Evolutionary conservation across 2,797 vertebrate species (phyloP).

Genomic region (Varecia variegata): DNA sequence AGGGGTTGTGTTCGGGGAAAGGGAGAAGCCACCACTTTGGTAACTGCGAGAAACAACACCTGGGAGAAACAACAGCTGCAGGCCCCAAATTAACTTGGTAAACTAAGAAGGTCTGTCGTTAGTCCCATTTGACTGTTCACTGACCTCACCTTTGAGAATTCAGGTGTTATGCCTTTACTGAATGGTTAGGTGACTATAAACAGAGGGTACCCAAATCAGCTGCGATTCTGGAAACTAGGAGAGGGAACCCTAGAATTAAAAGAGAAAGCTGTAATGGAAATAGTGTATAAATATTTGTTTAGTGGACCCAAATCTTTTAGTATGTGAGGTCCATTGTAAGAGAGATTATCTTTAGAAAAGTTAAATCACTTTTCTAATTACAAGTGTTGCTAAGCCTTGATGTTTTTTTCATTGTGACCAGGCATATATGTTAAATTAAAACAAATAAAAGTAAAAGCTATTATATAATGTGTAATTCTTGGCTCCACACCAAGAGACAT

Average conservation of each 20-base stretch:
- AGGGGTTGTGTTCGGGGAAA: neutral
- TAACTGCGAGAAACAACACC: too few relatives aligned
- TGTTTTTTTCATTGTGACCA: neutral
- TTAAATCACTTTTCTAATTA: constrained; percentile 1
- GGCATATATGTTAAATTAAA: neutral
- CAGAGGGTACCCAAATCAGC: neutral
- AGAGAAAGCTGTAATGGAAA: neutral
- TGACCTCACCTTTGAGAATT: neutral
- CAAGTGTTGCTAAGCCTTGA: neutral
- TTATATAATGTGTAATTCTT: neutral
- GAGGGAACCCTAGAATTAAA: neutral
- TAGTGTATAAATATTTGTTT: neutral
- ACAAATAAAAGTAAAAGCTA: neutral
- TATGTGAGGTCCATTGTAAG: neutral
- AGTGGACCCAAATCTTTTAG: neutral
- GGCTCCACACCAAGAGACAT: neutral
- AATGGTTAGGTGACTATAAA: neutral
- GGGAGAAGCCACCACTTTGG: neutral
- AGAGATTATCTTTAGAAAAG: neutral
- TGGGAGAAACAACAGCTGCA: neutral
- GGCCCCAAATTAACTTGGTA: neutral
- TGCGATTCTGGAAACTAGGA: neutral
- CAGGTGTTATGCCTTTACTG: neutral
- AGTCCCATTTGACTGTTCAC: neutral
- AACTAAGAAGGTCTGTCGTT: neutral